Evolutionary conservation across 2,888 invertebrate species (phyloP).

Genomic region (Sericinus montela): DNA sequence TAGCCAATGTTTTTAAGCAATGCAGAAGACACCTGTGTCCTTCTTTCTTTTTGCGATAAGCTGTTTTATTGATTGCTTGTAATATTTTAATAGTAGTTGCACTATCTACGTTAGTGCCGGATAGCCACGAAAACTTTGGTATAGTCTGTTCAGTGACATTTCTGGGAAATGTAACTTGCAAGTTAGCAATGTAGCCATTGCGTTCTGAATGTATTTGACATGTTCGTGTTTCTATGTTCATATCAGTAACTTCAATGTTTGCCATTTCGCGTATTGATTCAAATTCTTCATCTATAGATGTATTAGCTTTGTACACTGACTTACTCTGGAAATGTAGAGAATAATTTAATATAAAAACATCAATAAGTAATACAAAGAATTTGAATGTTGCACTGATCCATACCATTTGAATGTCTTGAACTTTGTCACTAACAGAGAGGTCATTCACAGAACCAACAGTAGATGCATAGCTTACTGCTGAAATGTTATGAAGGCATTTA

Average conservation of each 20-base stretch:
- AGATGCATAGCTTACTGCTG: conserved; percentile 66
- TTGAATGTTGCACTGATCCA: conserved; percentile 13
- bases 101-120: conserved; percentile 82
- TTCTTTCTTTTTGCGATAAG: conserved; percentile 89
- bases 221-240: conserved; percentile 78
- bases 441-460: conserved; percentile 64
- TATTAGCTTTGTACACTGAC: conserved; percentile 48
- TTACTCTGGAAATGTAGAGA: conserved; percentile 46
- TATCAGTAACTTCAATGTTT: conserved; percentile 75
- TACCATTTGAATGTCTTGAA: conserved; percentile 65
- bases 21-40: conserved; percentile 93
- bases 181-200: conserved; percentile 74
- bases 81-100: conserved; percentile 85
- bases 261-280: conserved; percentile 74
- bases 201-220: conserved; percentile 79
- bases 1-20: conserved; percentile 82
- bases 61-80: conserved; percentile 89
- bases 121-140: conserved; percentile 73
- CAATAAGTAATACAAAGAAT: background rate
- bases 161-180: conserved; percentile 81
- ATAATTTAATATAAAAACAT: background rate
- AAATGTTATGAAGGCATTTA: conserved; percentile 19
- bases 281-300: conserved; percentile 71
- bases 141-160: conserved; percentile 66
- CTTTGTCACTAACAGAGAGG: conserved; percentile 50